Evolutionary conservation across 2,888 invertebrate species (phyloP).

Genomic region (Ornithoptera alexandrae): DNA sequence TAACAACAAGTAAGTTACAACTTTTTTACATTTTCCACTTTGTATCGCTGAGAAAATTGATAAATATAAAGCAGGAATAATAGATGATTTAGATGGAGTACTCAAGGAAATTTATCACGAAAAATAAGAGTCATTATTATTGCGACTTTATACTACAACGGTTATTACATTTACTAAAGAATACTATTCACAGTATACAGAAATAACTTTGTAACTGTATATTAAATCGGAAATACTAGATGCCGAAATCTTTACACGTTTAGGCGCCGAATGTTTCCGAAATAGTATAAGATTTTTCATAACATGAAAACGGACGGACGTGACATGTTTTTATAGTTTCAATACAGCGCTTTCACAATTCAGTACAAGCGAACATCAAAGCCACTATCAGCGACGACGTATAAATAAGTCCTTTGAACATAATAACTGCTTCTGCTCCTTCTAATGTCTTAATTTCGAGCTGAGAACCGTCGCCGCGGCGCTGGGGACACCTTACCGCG

Average conservation of each 20-base stretch:
- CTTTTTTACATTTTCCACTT: too few species aligned
- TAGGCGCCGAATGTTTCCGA: slow-evolving; percentile 11
- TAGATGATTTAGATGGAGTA: too few species aligned
- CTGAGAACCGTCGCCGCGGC: slow-evolving; percentile 32
- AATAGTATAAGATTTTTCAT: slow-evolving; percentile 15
- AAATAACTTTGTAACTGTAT: neutral
- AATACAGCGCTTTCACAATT: slow-evolving; percentile 41
- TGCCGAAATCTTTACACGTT: neutral
- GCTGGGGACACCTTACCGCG: slow-evolving; percentile 40
- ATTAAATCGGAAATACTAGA: neutral
- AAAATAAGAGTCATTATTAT: too few species aligned
- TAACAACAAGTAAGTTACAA: too few species aligned
- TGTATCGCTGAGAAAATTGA: too few species aligned
- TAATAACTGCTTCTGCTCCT: slow-evolving; percentile 45
- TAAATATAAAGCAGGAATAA: too few species aligned
- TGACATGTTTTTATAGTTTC: slow-evolving; percentile 45
- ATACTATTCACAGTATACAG: neutral
- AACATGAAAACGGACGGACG: slow-evolving; percentile 40
- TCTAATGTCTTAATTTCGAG: slow-evolving; percentile 64
- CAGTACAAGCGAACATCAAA: slow-evolving; percentile 50
- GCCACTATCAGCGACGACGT: slow-evolving; percentile 46
- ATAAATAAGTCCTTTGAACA: slow-evolving; percentile 58
- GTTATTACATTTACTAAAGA: too few species aligned
- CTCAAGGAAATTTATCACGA: too few species aligned
- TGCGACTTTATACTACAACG: too few species aligned